These are phyloP conservation scores for Axis porcinus DNA, from an alignment of 2,113 vertebrate genomes.

Conservation along the genomic window DNA sequence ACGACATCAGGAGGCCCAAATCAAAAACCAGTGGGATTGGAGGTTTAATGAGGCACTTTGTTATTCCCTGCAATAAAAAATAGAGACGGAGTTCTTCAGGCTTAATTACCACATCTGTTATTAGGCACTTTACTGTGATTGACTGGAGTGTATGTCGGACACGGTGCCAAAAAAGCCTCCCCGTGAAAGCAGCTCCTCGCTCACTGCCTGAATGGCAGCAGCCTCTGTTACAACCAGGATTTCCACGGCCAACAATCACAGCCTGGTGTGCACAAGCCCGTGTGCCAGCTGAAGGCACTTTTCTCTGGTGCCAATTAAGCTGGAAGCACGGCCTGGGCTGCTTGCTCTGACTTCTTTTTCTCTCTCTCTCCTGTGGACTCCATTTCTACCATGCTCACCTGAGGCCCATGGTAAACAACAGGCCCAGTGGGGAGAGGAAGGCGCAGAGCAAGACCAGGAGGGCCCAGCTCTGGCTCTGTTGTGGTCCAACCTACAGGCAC, in stretches of 20 bases:
- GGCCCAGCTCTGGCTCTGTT: background rate
- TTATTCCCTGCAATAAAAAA: conserved; percentile 76
- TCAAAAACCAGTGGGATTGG: conserved; percentile 58
- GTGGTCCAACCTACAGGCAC: background rate
- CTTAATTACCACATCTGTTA: conserved; percentile 83
- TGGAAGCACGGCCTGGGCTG: background rate
- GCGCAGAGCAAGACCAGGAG: background rate
- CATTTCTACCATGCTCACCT: background rate
- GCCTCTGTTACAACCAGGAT: conserved; percentile 58
- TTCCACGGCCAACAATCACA: conserved; percentile 52
- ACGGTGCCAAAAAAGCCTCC: conserved; percentile 75
- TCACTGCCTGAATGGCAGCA: conserved; percentile 65
- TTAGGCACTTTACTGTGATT: conserved; percentile 81
- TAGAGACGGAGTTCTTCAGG: conserved; percentile 77
- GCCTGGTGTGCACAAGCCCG: background rate
- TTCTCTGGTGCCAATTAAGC: background rate
- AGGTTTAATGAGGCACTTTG: conserved; percentile 78
- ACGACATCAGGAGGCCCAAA: conserved; percentile 51
- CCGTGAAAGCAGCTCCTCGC: conserved; percentile 61
- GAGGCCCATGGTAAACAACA: background rate
- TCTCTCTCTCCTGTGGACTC: background rate
- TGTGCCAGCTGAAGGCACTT: conserved; percentile 34
- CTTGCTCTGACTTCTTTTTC: background rate
- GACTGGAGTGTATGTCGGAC: conserved; percentile 79
- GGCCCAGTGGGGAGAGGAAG: background rate